Evolutionary conservation across 1,140 invertebrate species (phyloP), one percentile per base, ranked within the genome.

Genomic region (Homarus americanus): DNA sequence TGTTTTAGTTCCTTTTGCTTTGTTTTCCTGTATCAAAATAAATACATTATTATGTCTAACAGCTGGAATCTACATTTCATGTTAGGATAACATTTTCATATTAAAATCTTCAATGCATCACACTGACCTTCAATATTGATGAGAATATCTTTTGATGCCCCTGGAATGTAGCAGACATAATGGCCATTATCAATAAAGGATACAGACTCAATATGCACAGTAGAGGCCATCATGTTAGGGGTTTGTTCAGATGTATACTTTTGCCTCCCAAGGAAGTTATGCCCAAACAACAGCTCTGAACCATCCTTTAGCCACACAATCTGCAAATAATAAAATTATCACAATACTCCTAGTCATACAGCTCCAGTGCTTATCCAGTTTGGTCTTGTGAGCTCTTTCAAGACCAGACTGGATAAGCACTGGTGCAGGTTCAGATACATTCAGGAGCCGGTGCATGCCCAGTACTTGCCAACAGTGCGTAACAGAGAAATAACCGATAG

Each of bases 161-260:
- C 88, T 0, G 88, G 88, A 49, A 90, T 84, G 36, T 90, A 90
- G 53, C 88, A 90, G 34, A 90, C 80, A 53, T 90, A 90, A n/a
- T 90, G 88, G 5, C 88, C 88, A 53, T 90, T 90, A 34, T 90
- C 88, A 36, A 15, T 38, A 40, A 90, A 75, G n/a, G 88, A 83
- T 24, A 90, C 73, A 20, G 82, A 49, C 34, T 90, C 80, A 12
- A 90, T 83, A 49, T 90, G 66, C 1, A 90, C 72, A 20, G 88
- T 90, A 12, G 88, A 90, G 10, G 44, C 80, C 78, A 84, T 12
- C 24, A 20, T 78, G 53, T 90, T 63, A 20, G 66, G 44, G 0
- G 69, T 1, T 0, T 66, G 34, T 20, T 36, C 49, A 34, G 80
- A 41, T 12, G 88, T 53, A 17, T 83, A 38, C 34, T 83, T 90